Evolutionary conservation across 1,140 invertebrate genomes (phyloP).

Genomic region (Procambarus virginalis): DNA sequence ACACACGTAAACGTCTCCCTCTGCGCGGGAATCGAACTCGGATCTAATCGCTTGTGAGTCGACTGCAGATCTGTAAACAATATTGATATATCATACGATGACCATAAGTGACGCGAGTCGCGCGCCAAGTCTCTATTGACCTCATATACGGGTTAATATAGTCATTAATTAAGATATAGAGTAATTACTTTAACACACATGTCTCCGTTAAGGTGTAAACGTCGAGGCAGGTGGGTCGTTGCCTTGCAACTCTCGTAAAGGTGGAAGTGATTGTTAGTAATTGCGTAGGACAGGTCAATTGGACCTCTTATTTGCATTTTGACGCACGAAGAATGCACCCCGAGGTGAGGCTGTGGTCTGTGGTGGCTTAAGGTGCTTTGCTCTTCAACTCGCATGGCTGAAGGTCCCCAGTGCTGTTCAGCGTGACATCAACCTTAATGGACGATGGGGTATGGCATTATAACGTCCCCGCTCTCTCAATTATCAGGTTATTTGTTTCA

Average conservation of each 20-base stretch:
- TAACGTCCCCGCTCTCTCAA: slow-evolving; percentile 1
- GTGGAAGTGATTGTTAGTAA: slow-evolving; percentile 49
- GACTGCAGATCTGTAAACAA: no score
- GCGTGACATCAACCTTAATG: not conserved
- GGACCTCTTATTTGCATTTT: slow-evolving; percentile 43
- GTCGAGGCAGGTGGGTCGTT: slow-evolving; percentile 15
- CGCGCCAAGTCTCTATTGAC: not conserved
- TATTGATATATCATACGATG: no score
- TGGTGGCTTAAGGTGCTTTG: not conserved
- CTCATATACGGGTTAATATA: slow-evolving; percentile 8
- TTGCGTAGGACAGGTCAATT: slow-evolving; percentile 57
- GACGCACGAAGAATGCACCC: slow-evolving; percentile 46
- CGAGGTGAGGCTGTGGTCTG: slow-evolving; percentile 21
- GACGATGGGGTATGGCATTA: not conserved
- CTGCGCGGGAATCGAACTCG: no score
- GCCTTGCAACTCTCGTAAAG: slow-evolving; percentile 29
- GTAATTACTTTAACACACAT: slow-evolving; percentile 38
- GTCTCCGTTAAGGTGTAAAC: slow-evolving; percentile 12
- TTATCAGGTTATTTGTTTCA: slow-evolving; percentile 52
- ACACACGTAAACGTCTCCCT: no score
- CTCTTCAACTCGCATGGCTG: not conserved
- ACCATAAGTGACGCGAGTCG: no score
- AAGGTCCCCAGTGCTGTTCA: not conserved
- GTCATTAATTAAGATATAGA: slow-evolving; percentile 30
- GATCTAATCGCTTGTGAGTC: no score